Evolutionary conservation across 2,888 invertebrate genomes (phyloP).

Genomic region (Dryococelus australis): DNA sequence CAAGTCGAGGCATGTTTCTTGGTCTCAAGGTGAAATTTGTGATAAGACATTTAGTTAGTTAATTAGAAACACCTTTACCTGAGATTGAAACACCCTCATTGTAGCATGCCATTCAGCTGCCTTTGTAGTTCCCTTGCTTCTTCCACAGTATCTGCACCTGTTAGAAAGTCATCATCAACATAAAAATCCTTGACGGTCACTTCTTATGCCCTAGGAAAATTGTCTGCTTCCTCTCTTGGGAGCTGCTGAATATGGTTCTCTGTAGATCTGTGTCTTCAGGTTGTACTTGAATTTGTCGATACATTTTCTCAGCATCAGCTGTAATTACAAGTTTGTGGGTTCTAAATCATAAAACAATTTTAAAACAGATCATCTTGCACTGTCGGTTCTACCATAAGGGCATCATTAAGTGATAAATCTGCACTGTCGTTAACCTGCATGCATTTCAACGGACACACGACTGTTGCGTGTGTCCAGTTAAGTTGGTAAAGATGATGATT

Average conservation of each 20-base stretch:
- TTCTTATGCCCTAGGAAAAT: neutral
- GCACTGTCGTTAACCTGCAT: no score
- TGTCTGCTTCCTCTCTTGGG: neutral
- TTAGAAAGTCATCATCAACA: neutral
- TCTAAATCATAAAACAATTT: no score
- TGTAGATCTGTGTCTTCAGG: neutral
- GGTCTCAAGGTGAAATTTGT: neutral
- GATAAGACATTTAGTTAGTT: neutral
- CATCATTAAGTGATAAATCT: no score
- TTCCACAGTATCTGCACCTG: neutral
- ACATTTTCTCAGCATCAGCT: neutral
- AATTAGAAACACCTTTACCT: neutral
- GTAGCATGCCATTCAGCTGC: neutral
- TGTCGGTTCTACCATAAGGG: no score
- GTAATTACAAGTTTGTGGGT: no score
- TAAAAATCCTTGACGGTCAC: neutral
- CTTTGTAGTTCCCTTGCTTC: neutral
- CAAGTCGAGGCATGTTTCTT: neutral
- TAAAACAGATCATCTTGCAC: no score
- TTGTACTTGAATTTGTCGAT: constrained; percentile 18
- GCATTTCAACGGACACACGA: no score
- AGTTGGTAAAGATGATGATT: no score
- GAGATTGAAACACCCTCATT: neutral
- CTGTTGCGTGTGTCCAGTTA: no score
- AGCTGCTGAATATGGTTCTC: neutral